Conservation (phyloP, 2,113 vertebrate species). For the Ciconia maguari region DNA sequence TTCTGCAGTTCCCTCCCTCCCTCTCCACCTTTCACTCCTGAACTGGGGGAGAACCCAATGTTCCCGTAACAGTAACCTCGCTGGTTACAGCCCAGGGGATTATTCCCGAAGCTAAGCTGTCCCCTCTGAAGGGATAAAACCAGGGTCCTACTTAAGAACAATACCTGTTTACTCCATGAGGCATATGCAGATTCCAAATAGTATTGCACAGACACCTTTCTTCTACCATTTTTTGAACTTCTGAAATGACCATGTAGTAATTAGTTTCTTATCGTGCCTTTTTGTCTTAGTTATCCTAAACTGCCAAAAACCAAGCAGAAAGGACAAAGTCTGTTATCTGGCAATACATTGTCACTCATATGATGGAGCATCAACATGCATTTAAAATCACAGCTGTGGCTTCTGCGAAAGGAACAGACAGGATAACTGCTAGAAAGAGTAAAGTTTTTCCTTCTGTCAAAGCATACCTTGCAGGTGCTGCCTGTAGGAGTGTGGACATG, state of each 20-base stretch:
- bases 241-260: neutral
- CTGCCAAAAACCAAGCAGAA: neutral
- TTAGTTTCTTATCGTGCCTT: neutral
- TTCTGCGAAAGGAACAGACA: neutral
- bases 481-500: neutral
- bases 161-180: neutral
- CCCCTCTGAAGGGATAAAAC: neutral
- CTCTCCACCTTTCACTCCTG: neutral
- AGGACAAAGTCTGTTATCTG: neutral
- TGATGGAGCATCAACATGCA: neutral
- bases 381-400: neutral
- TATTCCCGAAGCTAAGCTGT: neutral
- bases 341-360: neutral
- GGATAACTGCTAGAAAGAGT: neutral
- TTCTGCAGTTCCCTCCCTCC: neutral
- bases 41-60: fast-evolving
- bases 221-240: neutral
- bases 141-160: neutral
- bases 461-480: neutral
- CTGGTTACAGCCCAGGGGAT: neutral
- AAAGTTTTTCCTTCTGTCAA: neutral
- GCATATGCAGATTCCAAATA: neutral
- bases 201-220: neutral
- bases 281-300: neutral
- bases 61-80: fast-evolving